A percentile compares a stretch with the other conserved stretches of the same genome.
Evolutionary conservation across 1,140 invertebrate genomes (phyloP).

Genomic region (Drosophila albomicans): DNA sequence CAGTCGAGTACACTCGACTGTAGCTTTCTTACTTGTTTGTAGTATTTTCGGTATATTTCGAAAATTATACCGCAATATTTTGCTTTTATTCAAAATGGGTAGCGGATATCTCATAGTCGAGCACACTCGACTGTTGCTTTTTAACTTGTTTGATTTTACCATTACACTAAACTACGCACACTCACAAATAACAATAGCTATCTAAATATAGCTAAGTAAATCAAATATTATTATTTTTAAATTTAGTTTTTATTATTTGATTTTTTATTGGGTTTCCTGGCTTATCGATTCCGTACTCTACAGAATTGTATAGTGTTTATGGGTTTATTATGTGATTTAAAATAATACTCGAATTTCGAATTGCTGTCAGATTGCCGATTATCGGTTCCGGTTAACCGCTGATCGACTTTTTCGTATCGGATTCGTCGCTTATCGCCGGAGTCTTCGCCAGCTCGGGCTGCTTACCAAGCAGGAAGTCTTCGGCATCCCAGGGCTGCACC

Average conservation of each 20-base stretch:
- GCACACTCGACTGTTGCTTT: too few relatives aligned
- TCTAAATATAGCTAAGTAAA: conserved; percentile 8
- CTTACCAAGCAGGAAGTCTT: conserved; percentile 88
- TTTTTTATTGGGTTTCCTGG: background rate
- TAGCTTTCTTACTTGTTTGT: too few relatives aligned
- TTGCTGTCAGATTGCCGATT: conserved; percentile 90
- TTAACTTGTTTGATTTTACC: conserved; percentile 5
- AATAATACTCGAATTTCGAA: conserved; percentile 84
- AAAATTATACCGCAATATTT: too few relatives aligned
- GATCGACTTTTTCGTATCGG: conserved; percentile 13
- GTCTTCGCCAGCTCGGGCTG: conserved; percentile 28
- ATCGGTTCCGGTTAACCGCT: conserved; percentile 25
- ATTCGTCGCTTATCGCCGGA: background rate
- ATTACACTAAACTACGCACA: conserved; percentile 6
- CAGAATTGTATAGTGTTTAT: conserved; percentile 83
- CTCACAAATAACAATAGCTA: conserved; percentile 3
- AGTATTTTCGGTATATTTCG: too few relatives aligned
- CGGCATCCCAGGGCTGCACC: conserved; percentile 91
- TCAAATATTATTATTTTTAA: conserved; percentile 14
- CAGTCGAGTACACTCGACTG: too few relatives aligned
- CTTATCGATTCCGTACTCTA: conserved; percentile 9
- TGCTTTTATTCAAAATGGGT: too few relatives aligned
- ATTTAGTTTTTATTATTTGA: too few relatives aligned
- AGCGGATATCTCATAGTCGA: too few relatives aligned
- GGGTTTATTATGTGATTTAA: conserved; percentile 32